These are phyloP conservation scores for Drosophila demipolita DNA, from an alignment of 2,888 invertebrate genomes.

Conservation along the genomic window DNA sequence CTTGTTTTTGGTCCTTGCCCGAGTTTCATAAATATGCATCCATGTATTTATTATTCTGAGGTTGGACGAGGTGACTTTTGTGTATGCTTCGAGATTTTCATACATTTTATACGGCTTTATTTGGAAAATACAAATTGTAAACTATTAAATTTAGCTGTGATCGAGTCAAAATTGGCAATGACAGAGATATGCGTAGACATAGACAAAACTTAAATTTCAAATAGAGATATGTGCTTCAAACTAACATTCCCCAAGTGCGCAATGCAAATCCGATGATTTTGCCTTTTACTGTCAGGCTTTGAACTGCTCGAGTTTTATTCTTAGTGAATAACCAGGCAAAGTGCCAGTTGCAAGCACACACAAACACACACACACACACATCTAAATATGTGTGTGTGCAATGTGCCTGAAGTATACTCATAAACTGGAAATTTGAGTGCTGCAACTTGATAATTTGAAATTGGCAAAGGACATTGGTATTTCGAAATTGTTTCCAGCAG, in stretches of 20 bases:
- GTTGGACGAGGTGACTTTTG: slow-evolving; percentile 41
- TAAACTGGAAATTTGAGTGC: slow-evolving; percentile 25
- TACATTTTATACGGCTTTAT: background rate
- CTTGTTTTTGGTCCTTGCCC: slow-evolving; percentile 3
- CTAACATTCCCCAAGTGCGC: slow-evolving; percentile 6
- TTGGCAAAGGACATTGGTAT: slow-evolving; percentile 24
- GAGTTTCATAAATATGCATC: slow-evolving; percentile 37
- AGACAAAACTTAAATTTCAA: slow-evolving; percentile 5
- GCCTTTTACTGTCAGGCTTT: slow-evolving; percentile 28
- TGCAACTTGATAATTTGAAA: slow-evolving; percentile 33
- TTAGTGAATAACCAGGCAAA: slow-evolving; percentile 39
- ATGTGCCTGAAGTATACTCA: slow-evolving; percentile 21
- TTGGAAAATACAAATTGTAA: background rate
- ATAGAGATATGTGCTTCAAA: background rate
- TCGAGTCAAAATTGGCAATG: slow-evolving; percentile 2
- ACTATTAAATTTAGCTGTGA: slow-evolving; percentile 18
- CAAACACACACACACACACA: background rate
- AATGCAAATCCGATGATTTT: slow-evolving; percentile 45
- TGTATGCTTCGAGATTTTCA: slow-evolving; percentile 13
- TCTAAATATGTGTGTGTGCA: background rate
- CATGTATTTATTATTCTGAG: slow-evolving; percentile 50
- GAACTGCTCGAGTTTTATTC: slow-evolving; percentile 31
- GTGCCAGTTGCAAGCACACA: slow-evolving; percentile 44
- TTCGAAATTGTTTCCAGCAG: slow-evolving; percentile 33
- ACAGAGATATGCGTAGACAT: background rate